A percentile compares a stretch with the other conserved stretches of the same genome.
phyloP scores from a whole-genome alignment of 2,888 invertebrate species.

The Rotaria sp. region DNA sequence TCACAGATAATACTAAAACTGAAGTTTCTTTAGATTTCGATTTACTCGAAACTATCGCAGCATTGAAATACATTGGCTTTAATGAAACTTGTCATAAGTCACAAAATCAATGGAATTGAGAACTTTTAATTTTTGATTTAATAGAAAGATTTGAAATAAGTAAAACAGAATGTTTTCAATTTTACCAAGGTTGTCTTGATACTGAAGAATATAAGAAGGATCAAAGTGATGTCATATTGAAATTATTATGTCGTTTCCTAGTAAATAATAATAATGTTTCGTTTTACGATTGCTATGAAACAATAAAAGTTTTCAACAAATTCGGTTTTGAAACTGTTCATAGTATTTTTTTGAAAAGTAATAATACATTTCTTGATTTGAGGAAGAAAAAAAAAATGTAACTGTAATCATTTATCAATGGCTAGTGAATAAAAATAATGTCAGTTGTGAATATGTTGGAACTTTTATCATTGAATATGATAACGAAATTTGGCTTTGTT shows the following conservation, averaged over 20 bases:
- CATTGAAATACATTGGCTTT: neutral
- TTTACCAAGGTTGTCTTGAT: neutral
- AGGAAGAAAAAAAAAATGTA: neutral
- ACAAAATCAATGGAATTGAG: neutral
- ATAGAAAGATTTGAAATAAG: neutral
- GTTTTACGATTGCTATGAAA: neutral
- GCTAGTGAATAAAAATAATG: neutral
- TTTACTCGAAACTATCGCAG: neutral
- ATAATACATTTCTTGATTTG: neutral
- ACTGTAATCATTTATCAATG: neutral
- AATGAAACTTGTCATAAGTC: neutral
- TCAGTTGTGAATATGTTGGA: too few relatives aligned
- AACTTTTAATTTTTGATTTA: conserved; percentile 7
- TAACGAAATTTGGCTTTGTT: neutral
- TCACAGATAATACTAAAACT: neutral
- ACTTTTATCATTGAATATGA: neutral
- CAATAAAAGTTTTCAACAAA: neutral
- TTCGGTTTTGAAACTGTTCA: neutral
- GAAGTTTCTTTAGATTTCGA: neutral
- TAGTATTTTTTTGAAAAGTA: neutral
- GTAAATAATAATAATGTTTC: neutral
- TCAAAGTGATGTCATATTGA: neutral
- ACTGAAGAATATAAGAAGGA: neutral
- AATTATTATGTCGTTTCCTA: neutral
- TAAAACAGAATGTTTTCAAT: neutral